A percentile compares a stretch with the other conserved stretches of the same genome.
Evolutionary conservation across 2,113 vertebrate genomes (phyloP).

Genomic region (Microtus oregoni): DNA sequence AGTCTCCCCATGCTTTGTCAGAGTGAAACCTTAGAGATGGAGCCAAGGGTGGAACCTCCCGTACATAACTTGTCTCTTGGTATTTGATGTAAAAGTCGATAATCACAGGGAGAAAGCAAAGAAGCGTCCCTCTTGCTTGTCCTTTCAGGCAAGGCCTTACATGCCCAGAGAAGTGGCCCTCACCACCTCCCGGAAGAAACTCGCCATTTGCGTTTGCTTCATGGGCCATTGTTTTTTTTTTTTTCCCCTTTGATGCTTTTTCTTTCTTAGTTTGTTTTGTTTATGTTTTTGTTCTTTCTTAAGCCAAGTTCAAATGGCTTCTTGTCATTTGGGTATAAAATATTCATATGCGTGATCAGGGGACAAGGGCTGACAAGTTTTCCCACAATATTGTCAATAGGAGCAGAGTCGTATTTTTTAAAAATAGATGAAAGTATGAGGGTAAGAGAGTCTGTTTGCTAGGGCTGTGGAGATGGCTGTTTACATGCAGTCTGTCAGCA

Average conservation of each 20-base stretch:
- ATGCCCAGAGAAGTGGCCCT: neutral
- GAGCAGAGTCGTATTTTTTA: neutral
- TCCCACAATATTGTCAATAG: neutral
- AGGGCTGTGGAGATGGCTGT: neutral
- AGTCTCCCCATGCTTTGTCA: neutral
- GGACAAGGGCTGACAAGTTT: conserved; percentile 29
- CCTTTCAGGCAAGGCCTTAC: neutral
- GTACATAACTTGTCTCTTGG: neutral
- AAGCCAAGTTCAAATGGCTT: neutral
- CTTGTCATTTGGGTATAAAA: neutral
- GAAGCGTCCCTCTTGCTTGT: neutral
- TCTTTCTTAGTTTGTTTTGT: neutral
- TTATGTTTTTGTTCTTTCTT: neutral
- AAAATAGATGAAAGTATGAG: neutral
- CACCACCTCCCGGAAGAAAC: neutral
- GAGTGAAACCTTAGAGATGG: neutral
- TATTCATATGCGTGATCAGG: neutral
- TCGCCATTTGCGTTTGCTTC: neutral
- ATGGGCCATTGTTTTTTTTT: neutral
- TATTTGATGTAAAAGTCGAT: no score
- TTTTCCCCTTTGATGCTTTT: neutral
- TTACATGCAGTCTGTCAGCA: neutral
- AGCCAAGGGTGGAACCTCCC: neutral
- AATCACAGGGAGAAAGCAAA: neutral
- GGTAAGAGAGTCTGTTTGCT: neutral